These are phyloP conservation scores for Drosophila micromelanica DNA, from an alignment of 1,140 invertebrate species.

Conservation along the genomic window DNA sequence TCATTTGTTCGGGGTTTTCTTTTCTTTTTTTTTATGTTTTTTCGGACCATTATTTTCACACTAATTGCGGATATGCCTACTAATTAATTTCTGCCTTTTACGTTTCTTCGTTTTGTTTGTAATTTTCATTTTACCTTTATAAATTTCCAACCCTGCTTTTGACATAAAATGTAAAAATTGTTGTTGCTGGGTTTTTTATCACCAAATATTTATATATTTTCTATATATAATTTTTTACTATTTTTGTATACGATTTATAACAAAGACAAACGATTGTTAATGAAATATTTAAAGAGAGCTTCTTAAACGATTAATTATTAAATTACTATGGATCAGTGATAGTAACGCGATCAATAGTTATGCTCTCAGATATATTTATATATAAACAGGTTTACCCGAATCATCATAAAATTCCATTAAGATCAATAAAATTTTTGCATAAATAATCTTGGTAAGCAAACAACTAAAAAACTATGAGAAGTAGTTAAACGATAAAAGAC, in stretches of 20 bases:
- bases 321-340: too few relatives aligned
- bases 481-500: too few relatives aligned
- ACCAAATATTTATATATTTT: neutral
- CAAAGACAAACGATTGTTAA: too few relatives aligned
- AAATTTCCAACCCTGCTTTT: conserved; percentile 15
- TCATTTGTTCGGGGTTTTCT: conserved; percentile 15
- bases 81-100: conserved; percentile 62
- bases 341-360: too few relatives aligned
- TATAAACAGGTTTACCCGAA: too few relatives aligned
- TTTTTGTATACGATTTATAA: neutral
- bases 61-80: conserved; percentile 75
- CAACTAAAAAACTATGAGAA: too few relatives aligned
- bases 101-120: conserved; percentile 9
- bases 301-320: too few relatives aligned
- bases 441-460: too few relatives aligned
- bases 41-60: conserved; percentile 67
- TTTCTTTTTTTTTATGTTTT: conserved; percentile 37
- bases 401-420: too few relatives aligned
- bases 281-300: too few relatives aligned
- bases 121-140: conserved; percentile 7
- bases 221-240: neutral
- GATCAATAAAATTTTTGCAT: too few relatives aligned
- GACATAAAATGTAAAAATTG: neutral
- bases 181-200: neutral
- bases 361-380: too few relatives aligned